Conservation (phyloP, 2,113 vertebrate genomes). For the Sinocyclocheilus maitianheensis region DNA sequence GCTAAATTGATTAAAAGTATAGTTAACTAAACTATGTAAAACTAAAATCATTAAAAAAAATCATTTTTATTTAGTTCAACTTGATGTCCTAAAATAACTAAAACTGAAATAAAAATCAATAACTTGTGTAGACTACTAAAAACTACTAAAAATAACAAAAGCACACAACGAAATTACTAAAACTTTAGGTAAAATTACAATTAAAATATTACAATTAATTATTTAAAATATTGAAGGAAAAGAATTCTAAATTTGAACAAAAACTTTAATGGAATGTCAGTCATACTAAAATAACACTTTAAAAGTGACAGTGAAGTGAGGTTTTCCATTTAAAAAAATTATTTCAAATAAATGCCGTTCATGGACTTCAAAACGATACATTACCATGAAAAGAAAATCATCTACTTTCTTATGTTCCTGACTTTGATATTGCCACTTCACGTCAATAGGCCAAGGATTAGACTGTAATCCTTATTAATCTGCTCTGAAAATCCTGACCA, state of each 20-base stretch:
- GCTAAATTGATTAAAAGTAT: not conserved
- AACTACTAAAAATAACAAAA: not conserved
- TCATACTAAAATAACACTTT: too few relatives aligned
- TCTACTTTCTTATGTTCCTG: not conserved
- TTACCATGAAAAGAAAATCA: constrained; percentile 1
- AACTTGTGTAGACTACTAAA: too few relatives aligned
- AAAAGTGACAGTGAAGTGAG: too few relatives aligned
- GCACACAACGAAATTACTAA: not conserved
- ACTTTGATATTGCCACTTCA: constrained; percentile 18
- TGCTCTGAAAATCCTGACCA: constrained; percentile 5
- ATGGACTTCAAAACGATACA: not conserved
- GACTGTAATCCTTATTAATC: constrained; percentile 36
- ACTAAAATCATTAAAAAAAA: not conserved
- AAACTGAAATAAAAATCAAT: not conserved
- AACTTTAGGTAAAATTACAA: not conserved
- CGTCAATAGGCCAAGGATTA: constrained; percentile 37
- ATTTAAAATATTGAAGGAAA: too few relatives aligned
- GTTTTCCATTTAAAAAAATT: too few relatives aligned
- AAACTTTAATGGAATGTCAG: too few relatives aligned
- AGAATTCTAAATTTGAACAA: too few relatives aligned
- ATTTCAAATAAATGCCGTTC: too few relatives aligned
- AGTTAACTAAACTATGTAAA: not conserved
- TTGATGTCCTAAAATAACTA: not conserved
- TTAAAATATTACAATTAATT: not conserved
- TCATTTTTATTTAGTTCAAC: too few relatives aligned